phyloP scores from a whole-genome alignment of 2,888 invertebrate species.

The Xestia sexstrigata region DNA sequence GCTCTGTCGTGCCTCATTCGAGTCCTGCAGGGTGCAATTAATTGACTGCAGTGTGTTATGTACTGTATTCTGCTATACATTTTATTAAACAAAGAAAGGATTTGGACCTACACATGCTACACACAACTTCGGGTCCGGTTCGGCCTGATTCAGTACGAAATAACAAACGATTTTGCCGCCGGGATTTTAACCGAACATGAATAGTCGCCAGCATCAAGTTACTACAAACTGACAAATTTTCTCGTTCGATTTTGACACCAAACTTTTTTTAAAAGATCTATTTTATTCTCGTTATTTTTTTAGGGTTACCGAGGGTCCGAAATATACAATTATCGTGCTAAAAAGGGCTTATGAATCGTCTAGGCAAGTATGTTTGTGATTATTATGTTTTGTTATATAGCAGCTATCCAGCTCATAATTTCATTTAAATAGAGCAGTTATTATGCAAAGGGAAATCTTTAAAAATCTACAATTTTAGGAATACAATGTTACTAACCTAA shows the following conservation, averaged over 20 bases:
- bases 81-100: background rate
- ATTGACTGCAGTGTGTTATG: too few relatives aligned
- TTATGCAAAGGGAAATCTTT: background rate
- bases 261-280: background rate
- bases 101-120: background rate
- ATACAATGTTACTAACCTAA: background rate
- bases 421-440: background rate
- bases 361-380: background rate
- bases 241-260: too few relatives aligned
- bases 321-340: background rate
- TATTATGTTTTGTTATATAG: background rate
- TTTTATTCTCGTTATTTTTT: background rate
- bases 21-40: too few relatives aligned
- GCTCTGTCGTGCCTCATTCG: too few relatives aligned
- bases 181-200: too few relatives aligned
- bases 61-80: background rate
- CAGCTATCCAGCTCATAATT: background rate
- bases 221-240: too few relatives aligned
- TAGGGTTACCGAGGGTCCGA: background rate
- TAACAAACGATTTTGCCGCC: background rate
- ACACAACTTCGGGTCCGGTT: background rate
- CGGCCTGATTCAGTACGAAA: background rate
- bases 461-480: background rate
- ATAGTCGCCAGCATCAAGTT: too few relatives aligned
- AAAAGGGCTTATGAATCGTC: background rate